Evolutionary conservation across 2,888 invertebrate species (phyloP).

Genomic region (Acanthosepion esculentum): DNA sequence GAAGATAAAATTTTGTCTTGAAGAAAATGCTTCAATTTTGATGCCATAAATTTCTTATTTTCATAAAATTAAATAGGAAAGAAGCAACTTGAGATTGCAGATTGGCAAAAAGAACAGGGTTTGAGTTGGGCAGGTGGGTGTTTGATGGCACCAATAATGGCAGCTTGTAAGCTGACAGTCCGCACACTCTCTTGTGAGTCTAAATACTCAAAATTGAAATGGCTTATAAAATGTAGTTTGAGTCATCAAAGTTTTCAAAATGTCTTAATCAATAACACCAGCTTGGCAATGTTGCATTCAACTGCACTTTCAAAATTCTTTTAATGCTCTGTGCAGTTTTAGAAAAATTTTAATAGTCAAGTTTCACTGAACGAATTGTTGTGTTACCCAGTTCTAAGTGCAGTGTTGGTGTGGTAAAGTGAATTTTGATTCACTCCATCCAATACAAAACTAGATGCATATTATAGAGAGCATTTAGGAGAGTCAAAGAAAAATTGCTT

Average conservation of each 20-base stretch:
- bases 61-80: neutral
- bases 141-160: neutral
- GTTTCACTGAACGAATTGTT: neutral
- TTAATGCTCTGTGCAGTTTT: neutral
- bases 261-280: constrained; percentile 33
- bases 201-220: constrained; percentile 21
- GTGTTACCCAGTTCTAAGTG: neutral
- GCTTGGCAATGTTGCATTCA: neutral
- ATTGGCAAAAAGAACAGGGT: neutral
- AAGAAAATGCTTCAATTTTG: neutral
- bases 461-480: neutral
- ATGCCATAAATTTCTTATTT: constrained; percentile 22
- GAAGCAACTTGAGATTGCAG: neutral
- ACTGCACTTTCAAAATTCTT: neutral
- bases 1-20: neutral
- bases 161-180: neutral
- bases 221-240: constrained; percentile 21
- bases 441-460: neutral
- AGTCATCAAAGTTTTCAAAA: constrained; percentile 33
- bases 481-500: neutral
- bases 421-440: neutral
- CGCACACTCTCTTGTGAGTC: neutral
- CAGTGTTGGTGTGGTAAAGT: neutral
- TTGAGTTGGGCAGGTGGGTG: neutral
- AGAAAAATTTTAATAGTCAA: neutral